A percentile compares a stretch with the other conserved stretches of the same genome.
Conservation (phyloP, 2,113 vertebrate species). For the Perccottus glenii region DNA sequence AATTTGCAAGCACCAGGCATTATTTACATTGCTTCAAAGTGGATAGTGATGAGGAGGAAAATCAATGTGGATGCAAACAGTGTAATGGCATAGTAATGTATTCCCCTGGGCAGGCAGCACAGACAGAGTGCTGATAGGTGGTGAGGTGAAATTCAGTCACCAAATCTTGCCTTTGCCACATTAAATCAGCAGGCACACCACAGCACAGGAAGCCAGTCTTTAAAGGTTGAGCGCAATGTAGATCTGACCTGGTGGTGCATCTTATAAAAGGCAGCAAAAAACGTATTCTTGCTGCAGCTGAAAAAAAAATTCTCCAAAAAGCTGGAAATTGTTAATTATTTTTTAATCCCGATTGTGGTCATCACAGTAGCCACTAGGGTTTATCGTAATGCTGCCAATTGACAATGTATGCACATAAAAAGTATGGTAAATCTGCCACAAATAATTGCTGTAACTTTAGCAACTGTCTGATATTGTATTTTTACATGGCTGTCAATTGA, state of each 20-base stretch:
- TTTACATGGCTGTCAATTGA: slow-evolving; percentile 32
- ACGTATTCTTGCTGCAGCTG: neutral
- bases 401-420: too few species aligned
- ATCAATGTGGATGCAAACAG: slow-evolving; percentile 65
- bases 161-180: slow-evolving; percentile 30
- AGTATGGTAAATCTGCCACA: slow-evolving; percentile 31
- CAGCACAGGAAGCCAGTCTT: slow-evolving; percentile 22
- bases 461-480: too few species aligned
- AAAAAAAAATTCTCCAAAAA: too few species aligned
- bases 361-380: too few species aligned
- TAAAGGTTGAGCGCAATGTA: neutral
- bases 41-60: slow-evolving; percentile 56
- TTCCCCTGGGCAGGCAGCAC: slow-evolving; percentile 38
- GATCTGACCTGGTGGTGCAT: too few species aligned
- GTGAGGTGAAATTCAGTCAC: slow-evolving; percentile 20
- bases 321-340: too few species aligned
- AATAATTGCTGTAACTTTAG: too few species aligned
- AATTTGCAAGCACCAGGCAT: slow-evolving; percentile 47
- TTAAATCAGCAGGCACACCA: slow-evolving; percentile 39
- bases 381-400: too few species aligned
- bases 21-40: slow-evolving; percentile 69
- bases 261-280: too few species aligned
- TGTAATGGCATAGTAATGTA: slow-evolving; percentile 57
- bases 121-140: slow-evolving; percentile 27
- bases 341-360: too few species aligned